Percentiles rank a stretch among this genome's conserved stretches.
Conservation (phyloP, 2,797 vertebrate genomes). For the Chlorospingus semifuscus region DNA sequence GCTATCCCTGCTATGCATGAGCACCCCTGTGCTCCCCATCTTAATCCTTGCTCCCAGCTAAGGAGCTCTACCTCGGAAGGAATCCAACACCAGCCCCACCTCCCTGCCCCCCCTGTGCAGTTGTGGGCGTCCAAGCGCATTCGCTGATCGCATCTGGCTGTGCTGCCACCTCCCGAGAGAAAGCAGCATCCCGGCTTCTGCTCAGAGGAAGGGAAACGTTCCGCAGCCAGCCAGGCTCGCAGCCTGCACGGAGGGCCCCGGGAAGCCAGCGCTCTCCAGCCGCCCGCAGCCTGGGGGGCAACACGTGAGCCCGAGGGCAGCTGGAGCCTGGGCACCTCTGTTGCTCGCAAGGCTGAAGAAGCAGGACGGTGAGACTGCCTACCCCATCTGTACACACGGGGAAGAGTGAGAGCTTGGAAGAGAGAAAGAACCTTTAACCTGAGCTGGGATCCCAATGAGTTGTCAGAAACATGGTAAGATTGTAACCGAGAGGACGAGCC, state of each 20-base stretch:
- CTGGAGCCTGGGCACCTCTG: neutral
- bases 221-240: neutral
- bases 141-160: neutral
- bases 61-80: neutral
- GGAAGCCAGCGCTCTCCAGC: neutral
- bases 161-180: conserved; percentile 39
- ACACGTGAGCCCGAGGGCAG: neutral
- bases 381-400: accelerated
- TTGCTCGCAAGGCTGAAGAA: neutral
- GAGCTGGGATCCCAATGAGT: neutral
- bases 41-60: neutral
- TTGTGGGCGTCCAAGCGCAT: neutral
- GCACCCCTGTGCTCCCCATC: neutral
- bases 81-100: neutral
- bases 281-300: neutral
- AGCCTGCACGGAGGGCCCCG: accelerated
- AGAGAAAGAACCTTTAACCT: neutral
- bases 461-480: neutral
- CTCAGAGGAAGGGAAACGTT: neutral
- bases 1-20: neutral
- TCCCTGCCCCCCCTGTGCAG: neutral
- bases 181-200: neutral
- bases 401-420: neutral
- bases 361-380: neutral
- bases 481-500: neutral